Base-by-base conservation (phyloP, 2,113 vertebrate genomes). In the Phyllopteryx taeniolatus region DNA sequence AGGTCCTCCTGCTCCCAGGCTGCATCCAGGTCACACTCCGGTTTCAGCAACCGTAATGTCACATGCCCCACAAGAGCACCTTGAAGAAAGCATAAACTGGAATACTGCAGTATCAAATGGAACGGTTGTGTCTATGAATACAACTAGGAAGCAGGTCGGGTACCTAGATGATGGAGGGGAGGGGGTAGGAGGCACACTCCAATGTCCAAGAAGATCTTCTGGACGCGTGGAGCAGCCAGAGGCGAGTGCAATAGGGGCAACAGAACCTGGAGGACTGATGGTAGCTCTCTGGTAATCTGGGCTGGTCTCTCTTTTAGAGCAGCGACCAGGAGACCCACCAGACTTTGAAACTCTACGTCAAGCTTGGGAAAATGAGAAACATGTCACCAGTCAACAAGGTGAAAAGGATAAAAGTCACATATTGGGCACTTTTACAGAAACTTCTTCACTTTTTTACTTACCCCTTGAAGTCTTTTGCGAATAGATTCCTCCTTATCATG, bases 1-100 rank as follows among this genome's bases (percentile, higher is more conserved):
- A 99, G 88, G 67, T 96, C 95, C 72, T 99, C 98, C 68, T 98
- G 94, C 59, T 88, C 94, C 98, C 98, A 99, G 2, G 95, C 95
- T 20, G 90, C 86, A 66, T 98, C 95, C 60, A 99, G 81, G 8
- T 90, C 90, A 84, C 97, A 99, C 53, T 96, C 95, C 0, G 98
- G 98, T 75, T 96, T 97, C 87, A 98, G 89, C 86, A 97, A 83
- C 14, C 98, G 96, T 79, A 99, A 83, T 27, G 96, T 98, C 87
- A 99, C 95, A 0, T 99, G 94, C 79, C 95, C 96, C 57, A 97
- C 94, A 42, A 99, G 92, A 39, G 86, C 87, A 64, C 95, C 98
- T 99, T 71, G 35, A 75, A 35, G 12, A 22, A 76, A 63, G 87
- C 8, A 11, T 19, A 33, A 14, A 42, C 7, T 3, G 19, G 3